Percentiles rank a stretch among this genome's conserved stretches.
Evolutionary conservation across 2,888 invertebrate species (phyloP).

Genomic region (Crocallis elinguaria): DNA sequence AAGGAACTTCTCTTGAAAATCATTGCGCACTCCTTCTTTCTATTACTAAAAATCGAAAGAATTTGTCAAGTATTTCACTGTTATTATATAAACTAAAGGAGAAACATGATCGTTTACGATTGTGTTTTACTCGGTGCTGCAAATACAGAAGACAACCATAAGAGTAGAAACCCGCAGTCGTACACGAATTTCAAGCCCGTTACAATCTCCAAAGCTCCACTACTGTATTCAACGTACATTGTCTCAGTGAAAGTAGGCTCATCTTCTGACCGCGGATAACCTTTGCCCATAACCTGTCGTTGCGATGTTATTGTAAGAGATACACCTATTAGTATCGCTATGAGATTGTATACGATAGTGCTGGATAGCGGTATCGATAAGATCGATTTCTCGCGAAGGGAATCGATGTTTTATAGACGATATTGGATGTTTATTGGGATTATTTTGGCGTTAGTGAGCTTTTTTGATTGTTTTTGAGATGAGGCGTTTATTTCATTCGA

Average conservation of each 20-base stretch:
- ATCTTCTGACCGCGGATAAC: constrained; percentile 74
- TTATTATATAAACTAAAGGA: too few relatives aligned
- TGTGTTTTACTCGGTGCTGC: too few relatives aligned
- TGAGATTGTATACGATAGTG: constrained; percentile 27
- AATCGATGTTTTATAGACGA: constrained; percentile 13
- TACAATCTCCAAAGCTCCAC: background rate
- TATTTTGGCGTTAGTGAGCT: constrained; percentile 7
- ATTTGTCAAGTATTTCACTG: too few relatives aligned
- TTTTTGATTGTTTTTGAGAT: constrained; percentile 9
- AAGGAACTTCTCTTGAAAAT: too few relatives aligned
- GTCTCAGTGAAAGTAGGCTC: constrained; percentile 76
- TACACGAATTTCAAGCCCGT: constrained; percentile 36
- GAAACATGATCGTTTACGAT: too few relatives aligned
- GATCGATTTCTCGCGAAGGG: constrained; percentile 30
- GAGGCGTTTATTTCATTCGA: background rate
- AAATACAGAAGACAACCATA: too few relatives aligned
- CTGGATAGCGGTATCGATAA: constrained; percentile 33
- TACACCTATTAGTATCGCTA: constrained; percentile 55
- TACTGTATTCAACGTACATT: background rate
- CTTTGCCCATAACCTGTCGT: constrained; percentile 73
- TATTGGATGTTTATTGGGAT: constrained; percentile 10
- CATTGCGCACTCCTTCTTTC: too few relatives aligned
- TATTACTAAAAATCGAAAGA: too few relatives aligned
- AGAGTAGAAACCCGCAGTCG: too few relatives aligned
- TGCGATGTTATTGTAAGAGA: constrained; percentile 63